These are phyloP conservation scores for Ctenopoma kingsleyae DNA, from an alignment of 2,797 vertebrate species.

Conservation along the genomic window DNA sequence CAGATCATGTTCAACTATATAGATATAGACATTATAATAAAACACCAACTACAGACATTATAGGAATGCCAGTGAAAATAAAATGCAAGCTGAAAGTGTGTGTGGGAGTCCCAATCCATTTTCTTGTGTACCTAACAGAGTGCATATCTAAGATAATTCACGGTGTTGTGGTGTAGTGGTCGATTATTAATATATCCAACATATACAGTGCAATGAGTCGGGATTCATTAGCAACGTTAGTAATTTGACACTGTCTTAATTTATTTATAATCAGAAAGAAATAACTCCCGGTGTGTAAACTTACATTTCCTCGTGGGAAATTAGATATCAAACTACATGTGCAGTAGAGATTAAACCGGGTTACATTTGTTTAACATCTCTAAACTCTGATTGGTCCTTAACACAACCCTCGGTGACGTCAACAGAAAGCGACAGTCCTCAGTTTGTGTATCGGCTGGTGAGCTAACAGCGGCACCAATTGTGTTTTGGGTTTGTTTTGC, in stretches of 20 bases:
- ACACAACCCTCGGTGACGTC: slow-evolving; percentile 69
- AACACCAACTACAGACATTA: too few relatives aligned
- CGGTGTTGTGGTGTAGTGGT: too few relatives aligned
- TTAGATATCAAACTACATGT: background rate
- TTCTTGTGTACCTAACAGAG: too few relatives aligned
- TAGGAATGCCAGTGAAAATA: too few relatives aligned
- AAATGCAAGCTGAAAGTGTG: too few relatives aligned
- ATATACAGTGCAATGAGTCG: too few relatives aligned
- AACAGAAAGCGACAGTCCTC: slow-evolving; percentile 74
- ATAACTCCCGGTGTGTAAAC: background rate
- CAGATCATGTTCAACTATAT: too few relatives aligned
- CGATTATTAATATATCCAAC: too few relatives aligned
- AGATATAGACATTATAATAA: too few relatives aligned
- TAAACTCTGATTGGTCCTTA: slow-evolving; percentile 41
- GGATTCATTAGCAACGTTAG: background rate
- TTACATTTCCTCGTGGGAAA: background rate
- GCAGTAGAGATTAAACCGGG: background rate
- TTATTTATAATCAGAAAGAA: background rate
- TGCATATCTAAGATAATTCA: too few relatives aligned
- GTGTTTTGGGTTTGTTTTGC: slow-evolving; percentile 74
- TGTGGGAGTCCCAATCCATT: too few relatives aligned
- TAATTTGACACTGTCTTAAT: background rate
- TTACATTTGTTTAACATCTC: background rate
- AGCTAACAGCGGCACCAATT: slow-evolving; percentile 72
- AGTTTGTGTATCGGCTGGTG: slow-evolving; percentile 77